Conservation (phyloP, 2,797 vertebrate genomes). For the Ctenopoma kingsleyae region DNA sequence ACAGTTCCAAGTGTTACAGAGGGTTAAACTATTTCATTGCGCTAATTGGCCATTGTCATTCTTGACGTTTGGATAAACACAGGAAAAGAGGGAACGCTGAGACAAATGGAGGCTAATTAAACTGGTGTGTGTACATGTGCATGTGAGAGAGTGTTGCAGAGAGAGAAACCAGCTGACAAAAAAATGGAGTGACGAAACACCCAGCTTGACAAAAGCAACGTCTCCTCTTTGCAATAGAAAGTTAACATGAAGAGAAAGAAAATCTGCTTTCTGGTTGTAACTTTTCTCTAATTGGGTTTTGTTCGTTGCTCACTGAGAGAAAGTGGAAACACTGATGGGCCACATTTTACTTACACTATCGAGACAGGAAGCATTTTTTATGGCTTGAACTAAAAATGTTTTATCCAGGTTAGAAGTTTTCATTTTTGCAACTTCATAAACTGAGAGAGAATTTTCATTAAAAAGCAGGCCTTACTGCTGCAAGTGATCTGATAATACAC, state of each 20-base stretch:
- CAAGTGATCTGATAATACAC: constrained; percentile 46
- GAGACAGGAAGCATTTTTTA: constrained; percentile 34
- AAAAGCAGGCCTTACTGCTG: constrained; percentile 13
- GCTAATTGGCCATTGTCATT: constrained; percentile 93
- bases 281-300: constrained; percentile 72
- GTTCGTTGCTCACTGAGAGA: constrained; percentile 40
- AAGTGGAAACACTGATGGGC: constrained; percentile 47
- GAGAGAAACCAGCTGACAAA: constrained; percentile 82
- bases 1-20: constrained; percentile 72
- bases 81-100: constrained; percentile 88
- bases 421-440: constrained; percentile 12
- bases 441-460: constrained; percentile 34
- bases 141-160: constrained; percentile 28
- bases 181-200: constrained; percentile 70
- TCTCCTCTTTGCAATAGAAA: constrained; percentile 55
- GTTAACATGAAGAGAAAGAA: constrained; percentile 44
- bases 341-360: constrained; percentile 28
- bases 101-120: constrained; percentile 96
- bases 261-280: constrained; percentile 47
- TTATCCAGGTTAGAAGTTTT: constrained; percentile 22
- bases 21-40: constrained; percentile 92
- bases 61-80: constrained; percentile 94
- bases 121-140: constrained; percentile 70
- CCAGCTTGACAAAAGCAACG: constrained; percentile 68
- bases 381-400: constrained; percentile 1